Base-by-base conservation (phyloP, 1,140 invertebrate species). In the Oedothorax gibbosus region DNA sequence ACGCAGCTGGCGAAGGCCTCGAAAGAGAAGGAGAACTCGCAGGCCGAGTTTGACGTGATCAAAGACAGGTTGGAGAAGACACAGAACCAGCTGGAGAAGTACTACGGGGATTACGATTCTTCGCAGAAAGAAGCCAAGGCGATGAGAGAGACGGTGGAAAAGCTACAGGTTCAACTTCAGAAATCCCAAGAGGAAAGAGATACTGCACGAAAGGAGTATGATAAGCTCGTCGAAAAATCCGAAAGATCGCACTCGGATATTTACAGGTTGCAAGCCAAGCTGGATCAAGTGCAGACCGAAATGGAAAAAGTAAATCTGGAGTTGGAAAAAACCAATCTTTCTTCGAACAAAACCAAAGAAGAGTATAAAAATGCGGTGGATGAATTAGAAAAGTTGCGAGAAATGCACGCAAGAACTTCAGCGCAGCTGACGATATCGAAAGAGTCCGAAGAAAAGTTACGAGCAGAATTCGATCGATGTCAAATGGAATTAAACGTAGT, bases 151-250 rank as follows among this genome's bases (percentile, higher is more conserved):
- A 97, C 97, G 91, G 90, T 96, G 51, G 96, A 97, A 71, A 97
- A 97, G 89, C 92, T 94, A 53, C 93, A 96, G 60, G 93, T 94
- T 85, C 92, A 94, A 35, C 92, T 94, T 72, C 93, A 94, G 88
- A 96, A 96, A 90, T 93, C 94, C 0, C 92, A 95, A 82, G 96
- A 98, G 88, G 96, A 98, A 88, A 95, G 95, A 88, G 96, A 98
- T 88, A 93, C 92, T 72, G 93, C 94, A 57, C 95, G 95, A 91
- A 96, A 96, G 90, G 96, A 98, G 90, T 95, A 96, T 89, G 96
- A 98, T 88, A 95, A 96, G 90, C 93, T 97, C 90, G 91, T 96
- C 87, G 96, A 97, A 91, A 97, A 97, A 92, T 96, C 96, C 89
- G 96, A 98, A 90, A 94, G 96, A 60, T 76, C 94, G 2, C 96